Evolutionary conservation across 2,797 vertebrate species (phyloP), one percentile per base, ranked within the genome.

Genomic region (Gobio occitaniae): DNA sequence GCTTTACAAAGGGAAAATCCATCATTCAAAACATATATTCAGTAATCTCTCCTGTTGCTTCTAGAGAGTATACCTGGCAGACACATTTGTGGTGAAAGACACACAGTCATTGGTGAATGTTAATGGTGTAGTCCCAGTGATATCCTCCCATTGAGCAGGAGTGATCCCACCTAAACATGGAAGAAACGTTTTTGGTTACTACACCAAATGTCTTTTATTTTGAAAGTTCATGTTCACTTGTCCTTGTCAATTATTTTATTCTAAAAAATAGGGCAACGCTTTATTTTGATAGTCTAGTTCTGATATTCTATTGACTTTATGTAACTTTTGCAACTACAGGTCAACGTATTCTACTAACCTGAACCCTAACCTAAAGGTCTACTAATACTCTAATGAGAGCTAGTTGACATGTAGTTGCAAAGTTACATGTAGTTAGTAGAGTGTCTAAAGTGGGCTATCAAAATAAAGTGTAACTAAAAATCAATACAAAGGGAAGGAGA

Each of bases 111-210:
- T 98, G 90, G 97, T 95, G 84, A 99, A 99, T 0, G 98, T 99
- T 92, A 99, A 92, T 0, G 98, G 98, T 3, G 98, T 99, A 50
- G 98, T 99, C 90, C 98, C 98, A 16, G 98, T 99, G 88, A 99
- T 99, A 89, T 99, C 98, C 90, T 99, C 98, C 98, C 98, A 99
- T 21, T 99, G 98, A 41, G 98, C 98, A 56, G 98, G 98, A 0
- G 98, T 99, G 21, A 97, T 99, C 91, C 98, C 98, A 92, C 98
- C 98, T 99, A 75, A 38, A 83, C 54, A 91, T 76, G 89, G 48
- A 90, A 81, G 88, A 61, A 78, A 3, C 2, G 10, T 17, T 36
- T 68, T 81, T 21, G 80, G 79, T 86, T 77, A 70, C 54, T 56
- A 56, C 54, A 56, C 8, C 3, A 56, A 56, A 21, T 21, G 19